phyloP scores from a whole-genome alignment of 53 echinoderm and acorn worm genomes.

The Patiria pectinifera region DNA sequence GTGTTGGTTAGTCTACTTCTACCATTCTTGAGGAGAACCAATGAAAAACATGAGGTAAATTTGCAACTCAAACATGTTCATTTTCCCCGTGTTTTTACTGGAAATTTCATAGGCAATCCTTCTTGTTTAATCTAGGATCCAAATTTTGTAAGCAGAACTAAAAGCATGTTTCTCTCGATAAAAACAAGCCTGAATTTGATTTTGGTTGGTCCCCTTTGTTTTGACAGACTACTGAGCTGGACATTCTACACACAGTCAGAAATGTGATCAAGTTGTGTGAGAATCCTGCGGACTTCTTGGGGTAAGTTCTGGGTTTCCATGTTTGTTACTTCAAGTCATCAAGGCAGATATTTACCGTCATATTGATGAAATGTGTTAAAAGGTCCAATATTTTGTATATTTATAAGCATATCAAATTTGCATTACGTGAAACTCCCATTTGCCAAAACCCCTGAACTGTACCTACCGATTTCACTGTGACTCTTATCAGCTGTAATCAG shows the following conservation, averaged over 20 bases:
- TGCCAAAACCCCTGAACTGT: too few species aligned
- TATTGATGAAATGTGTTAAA: too few species aligned
- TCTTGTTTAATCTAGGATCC: not conserved
- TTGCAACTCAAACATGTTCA: not conserved
- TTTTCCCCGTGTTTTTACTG: not conserved
- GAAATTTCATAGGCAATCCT: not conserved
- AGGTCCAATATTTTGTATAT: too few species aligned
- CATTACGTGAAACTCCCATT: too few species aligned
- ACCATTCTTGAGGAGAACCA: constrained; percentile 78
- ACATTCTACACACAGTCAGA: constrained; percentile 84
- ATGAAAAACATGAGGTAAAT: constrained; percentile 73
- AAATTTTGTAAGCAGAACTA: too few species aligned
- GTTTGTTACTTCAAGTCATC: too few species aligned
- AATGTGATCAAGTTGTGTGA: constrained; percentile 78
- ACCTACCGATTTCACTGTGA: too few species aligned
- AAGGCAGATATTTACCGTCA: too few species aligned
- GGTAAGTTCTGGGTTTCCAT: constrained; percentile 52
- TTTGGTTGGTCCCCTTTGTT: not conserved
- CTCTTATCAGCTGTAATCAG: too few species aligned
- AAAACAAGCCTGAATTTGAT: too few species aligned
- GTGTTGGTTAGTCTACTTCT: constrained; percentile 78
- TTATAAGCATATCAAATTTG: too few species aligned
- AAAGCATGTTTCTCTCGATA: too few species aligned
- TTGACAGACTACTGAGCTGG: constrained; percentile 79
- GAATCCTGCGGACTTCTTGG: constrained; percentile 74